A percentile compares a stretch with the other conserved stretches of the same genome.
Evolutionary conservation across 2,113 vertebrate species (phyloP).

Genomic region (Marmota monax): DNA sequence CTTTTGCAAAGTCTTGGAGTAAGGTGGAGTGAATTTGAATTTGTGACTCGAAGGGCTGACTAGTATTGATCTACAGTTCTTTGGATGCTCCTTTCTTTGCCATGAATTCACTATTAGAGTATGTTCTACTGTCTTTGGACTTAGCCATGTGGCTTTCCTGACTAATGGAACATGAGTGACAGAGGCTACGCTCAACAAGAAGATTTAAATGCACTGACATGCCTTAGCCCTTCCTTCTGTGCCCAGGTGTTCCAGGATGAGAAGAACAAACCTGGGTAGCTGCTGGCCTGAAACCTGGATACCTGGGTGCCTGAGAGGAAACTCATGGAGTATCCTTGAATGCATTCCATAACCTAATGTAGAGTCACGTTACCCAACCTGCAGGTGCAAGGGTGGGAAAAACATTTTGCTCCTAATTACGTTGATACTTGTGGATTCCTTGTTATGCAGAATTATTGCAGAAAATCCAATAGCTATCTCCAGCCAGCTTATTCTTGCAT

Average conservation of each 20-base stretch:
- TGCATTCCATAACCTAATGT: not conserved
- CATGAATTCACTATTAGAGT: not conserved
- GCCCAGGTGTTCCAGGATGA: not conserved
- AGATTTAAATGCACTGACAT: rapidly evolving
- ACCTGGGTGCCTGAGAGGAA: not conserved
- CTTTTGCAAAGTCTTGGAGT: not conserved
- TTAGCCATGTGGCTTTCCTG: not conserved
- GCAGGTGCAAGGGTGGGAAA: not conserved
- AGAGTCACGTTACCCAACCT: not conserved
- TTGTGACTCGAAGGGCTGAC: not conserved
- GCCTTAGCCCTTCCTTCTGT: not conserved
- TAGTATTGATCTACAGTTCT: not conserved
- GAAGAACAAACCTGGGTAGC: not conserved
- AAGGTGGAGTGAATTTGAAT: not conserved
- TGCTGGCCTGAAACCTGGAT: not conserved
- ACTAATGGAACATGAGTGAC: not conserved
- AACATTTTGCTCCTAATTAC: not conserved
- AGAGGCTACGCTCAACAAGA: not conserved
- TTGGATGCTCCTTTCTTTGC: not conserved
- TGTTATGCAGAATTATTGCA: not conserved
- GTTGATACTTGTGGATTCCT: not conserved
- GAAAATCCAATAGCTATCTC: not conserved
- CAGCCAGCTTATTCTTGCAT: not conserved
- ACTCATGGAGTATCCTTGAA: rapidly evolving
- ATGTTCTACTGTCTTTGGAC: not conserved